A percentile compares a stretch with the other conserved stretches of the same genome.
phyloP scores from a whole-genome alignment of 2,888 invertebrate species.

The Drosophila neutralis region DNA sequence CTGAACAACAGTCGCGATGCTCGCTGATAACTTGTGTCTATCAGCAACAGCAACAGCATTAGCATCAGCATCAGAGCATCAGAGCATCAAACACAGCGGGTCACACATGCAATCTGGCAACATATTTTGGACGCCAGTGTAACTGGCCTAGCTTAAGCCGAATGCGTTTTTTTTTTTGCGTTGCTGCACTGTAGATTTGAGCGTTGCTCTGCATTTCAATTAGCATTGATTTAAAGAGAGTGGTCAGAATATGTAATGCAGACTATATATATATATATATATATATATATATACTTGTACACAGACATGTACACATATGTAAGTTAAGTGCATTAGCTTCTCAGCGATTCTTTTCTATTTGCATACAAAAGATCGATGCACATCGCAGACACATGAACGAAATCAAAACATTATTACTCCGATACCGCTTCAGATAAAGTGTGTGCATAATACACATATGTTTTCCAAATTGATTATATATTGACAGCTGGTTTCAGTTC shows the following conservation, averaged over 20 bases:
- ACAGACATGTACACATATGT: neutral
- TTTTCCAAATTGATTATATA: neutral
- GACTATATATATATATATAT: neutral
- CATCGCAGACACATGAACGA: neutral
- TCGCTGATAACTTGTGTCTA: conserved; percentile 42
- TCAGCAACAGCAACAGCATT: conserved; percentile 6
- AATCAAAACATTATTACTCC: neutral
- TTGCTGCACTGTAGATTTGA: conserved; percentile 4
- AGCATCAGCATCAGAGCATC: conserved; percentile 3
- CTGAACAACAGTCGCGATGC: conserved; percentile 48
- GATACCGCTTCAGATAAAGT: neutral
- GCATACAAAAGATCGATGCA: neutral
- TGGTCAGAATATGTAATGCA: conserved; percentile 8
- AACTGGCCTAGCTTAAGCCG: conserved; percentile 15
- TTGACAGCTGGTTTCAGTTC: neutral
- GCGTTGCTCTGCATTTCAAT: conserved; percentile 29
- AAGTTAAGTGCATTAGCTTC: neutral
- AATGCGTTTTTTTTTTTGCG: conserved; percentile 32
- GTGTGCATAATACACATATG: neutral
- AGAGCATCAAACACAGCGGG: conserved; percentile 2
- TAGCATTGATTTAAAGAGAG: conserved; percentile 25
- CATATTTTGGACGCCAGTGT: conserved; percentile 45
- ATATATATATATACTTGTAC: neutral
- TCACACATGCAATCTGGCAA: conserved; percentile 22
- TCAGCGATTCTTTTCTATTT: neutral